These are phyloP conservation scores for Atrichornis clamosus DNA, from an alignment of 2,113 vertebrate species.

Conservation along the genomic window DNA sequence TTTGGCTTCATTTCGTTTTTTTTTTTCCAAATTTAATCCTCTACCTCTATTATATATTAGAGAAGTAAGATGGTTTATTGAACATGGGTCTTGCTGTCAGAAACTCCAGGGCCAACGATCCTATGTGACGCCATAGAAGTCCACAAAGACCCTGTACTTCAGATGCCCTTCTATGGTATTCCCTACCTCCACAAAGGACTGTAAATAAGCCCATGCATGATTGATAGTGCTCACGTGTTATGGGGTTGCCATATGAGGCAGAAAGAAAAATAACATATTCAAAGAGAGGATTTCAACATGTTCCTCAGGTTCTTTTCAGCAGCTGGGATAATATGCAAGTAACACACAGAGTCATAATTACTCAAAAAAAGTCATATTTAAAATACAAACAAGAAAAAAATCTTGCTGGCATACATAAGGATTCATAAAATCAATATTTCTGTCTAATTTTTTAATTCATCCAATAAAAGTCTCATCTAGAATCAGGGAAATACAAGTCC, in stretches of 20 bases:
- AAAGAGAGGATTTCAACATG: not conserved
- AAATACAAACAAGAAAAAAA: not conserved
- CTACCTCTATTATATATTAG: not conserved
- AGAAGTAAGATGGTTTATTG: not conserved
- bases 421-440: not conserved
- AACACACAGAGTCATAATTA: not conserved
- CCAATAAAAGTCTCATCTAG: not conserved
- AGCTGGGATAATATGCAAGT: not conserved
- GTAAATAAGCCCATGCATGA: not conserved
- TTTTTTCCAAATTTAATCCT: not conserved
- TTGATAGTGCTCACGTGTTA: not conserved
- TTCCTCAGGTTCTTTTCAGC: not conserved
- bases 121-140: not conserved
- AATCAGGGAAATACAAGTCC: not conserved
- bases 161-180: not conserved
- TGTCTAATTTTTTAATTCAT: not conserved
- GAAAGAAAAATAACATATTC: not conserved
- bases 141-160: not conserved
- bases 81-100: not conserved
- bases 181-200: not conserved
- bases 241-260: not conserved
- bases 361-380: not conserved
- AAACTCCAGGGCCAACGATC: not conserved
- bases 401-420: not conserved
- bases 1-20: not conserved